Conservation (phyloP, 2,113 vertebrate genomes). For the Blennius ocellaris region DNA sequence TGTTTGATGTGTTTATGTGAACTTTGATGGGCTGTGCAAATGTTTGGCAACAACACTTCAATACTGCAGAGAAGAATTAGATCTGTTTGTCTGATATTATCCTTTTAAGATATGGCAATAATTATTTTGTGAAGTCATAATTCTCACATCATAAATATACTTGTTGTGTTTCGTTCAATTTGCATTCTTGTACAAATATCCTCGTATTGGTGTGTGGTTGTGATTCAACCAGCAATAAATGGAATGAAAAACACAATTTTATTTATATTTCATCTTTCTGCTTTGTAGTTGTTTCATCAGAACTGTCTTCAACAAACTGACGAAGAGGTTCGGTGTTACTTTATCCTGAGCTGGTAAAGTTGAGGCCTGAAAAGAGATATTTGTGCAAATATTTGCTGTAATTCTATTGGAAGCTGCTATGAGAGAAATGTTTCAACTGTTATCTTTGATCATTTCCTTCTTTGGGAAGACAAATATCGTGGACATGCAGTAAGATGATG, state of each 20-base stretch:
- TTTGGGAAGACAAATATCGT: neutral
- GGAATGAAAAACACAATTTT: neutral
- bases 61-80: conserved; percentile 13
- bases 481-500: neutral
- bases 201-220: neutral
- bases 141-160: neutral
- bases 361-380: conserved; percentile 7
- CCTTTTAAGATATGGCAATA: neutral
- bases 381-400: conserved; percentile 8
- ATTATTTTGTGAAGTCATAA: neutral
- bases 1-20: conserved; percentile 53
- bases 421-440: neutral
- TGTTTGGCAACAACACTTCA: conserved; percentile 8
- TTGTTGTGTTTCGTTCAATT: neutral
- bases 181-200: neutral
- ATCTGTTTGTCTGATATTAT: neutral
- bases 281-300: neutral
- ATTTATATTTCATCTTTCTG: no score
- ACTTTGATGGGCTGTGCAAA: conserved; percentile 27
- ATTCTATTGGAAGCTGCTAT: conserved; percentile 26
- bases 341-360: conserved; percentile 31
- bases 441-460: neutral
- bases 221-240: neutral
- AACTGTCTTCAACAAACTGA: neutral
- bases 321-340: conserved; percentile 2